These are phyloP conservation scores for Drosophila colorata DNA, from an alignment of 2,888 invertebrate genomes.

Conservation along the genomic window DNA sequence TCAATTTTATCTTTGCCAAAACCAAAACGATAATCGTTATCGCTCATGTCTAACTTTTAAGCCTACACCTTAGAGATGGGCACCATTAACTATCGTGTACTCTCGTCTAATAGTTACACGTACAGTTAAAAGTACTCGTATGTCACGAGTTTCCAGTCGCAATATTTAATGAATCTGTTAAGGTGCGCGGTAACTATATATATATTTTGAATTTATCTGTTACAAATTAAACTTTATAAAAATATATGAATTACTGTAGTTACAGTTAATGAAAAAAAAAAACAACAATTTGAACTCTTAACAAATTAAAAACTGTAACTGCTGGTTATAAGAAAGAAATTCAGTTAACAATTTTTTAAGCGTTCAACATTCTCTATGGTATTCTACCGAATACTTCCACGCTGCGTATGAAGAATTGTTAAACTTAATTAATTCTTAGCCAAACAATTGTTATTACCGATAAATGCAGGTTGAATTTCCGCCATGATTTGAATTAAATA, in stretches of 20 bases:
- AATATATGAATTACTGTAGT: not conserved
- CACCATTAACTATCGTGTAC: too few relatives aligned
- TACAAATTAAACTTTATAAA: not conserved
- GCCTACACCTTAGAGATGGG: slow-evolving; percentile 52
- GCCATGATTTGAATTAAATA: slow-evolving; percentile 74
- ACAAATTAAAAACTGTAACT: not conserved
- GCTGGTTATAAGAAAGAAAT: not conserved
- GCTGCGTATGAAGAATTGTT: slow-evolving; percentile 16
- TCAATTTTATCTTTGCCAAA: slow-evolving; percentile 63
- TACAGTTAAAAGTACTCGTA: not conserved
- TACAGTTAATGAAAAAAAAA: too few relatives aligned
- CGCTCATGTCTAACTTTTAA: slow-evolving; percentile 57
- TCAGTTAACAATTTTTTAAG: not conserved
- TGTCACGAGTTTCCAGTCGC: slow-evolving; percentile 1
- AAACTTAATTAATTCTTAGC: not conserved
- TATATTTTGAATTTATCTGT: not conserved
- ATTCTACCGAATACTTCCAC: slow-evolving; percentile 50
- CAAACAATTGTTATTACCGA: slow-evolving; percentile 53
- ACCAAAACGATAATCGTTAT: slow-evolving; percentile 59
- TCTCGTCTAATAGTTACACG: slow-evolving; percentile 6
- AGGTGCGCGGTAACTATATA: not conserved
- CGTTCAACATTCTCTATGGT: not conserved
- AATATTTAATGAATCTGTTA: not conserved
- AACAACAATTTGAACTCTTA: too few relatives aligned
- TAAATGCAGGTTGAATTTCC: slow-evolving; percentile 76